Base-by-base conservation (phyloP, 2,888 invertebrate genomes). In the Drosophila flavopinicola region DNA sequence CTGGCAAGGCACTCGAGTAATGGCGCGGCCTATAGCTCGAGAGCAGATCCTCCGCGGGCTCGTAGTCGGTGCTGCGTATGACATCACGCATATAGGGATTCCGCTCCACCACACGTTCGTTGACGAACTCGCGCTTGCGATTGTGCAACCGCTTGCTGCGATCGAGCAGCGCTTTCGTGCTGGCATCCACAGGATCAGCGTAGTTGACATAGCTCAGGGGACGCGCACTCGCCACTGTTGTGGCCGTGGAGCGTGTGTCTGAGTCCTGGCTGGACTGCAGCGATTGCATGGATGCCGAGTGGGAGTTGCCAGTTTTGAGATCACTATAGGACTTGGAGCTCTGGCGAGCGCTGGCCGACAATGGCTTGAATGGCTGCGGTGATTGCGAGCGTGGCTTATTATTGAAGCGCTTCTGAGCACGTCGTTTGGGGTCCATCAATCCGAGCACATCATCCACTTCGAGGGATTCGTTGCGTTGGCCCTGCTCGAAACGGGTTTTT, bases 1-100 rank as follows among this genome's bases (percentile, higher is more conserved):
- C 45, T 6, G 51, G 67, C 5, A 63, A 10, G n/a, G 41, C 51
- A 20, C 64, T 68, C 1, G 75, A 45, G 2, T 88, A 85, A 23
- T 86, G 80, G 1, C 83, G 78, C 3, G 90, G 88, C 0, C 89
- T 74, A 66, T 90, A 90, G 33, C 76, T 80, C 7, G 87, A 76
- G 2, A 88, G 32, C 11, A n/a, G n/a, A n/a, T 85, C 79, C 10
- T 84, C 85, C 1, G 83, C 83, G 6, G 73, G 73, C 20, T 75
- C 82, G 7, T 30, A 38, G 48, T 79, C 87, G 17, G 71, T 66
- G 44, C 63, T 73, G 2, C 87, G 67, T 10, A 89, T 80, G 6
- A 89, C 89, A 38, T 90, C 88, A 13, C 88, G 88, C 67, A 91
- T 88, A 37, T 91, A 91, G 3, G 91, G 91, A 89, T 91, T 91